Percentiles rank a stretch among this genome's conserved stretches.
Conservation (phyloP, 2,888 invertebrate species). For the Ectemnius lituratus region DNA sequence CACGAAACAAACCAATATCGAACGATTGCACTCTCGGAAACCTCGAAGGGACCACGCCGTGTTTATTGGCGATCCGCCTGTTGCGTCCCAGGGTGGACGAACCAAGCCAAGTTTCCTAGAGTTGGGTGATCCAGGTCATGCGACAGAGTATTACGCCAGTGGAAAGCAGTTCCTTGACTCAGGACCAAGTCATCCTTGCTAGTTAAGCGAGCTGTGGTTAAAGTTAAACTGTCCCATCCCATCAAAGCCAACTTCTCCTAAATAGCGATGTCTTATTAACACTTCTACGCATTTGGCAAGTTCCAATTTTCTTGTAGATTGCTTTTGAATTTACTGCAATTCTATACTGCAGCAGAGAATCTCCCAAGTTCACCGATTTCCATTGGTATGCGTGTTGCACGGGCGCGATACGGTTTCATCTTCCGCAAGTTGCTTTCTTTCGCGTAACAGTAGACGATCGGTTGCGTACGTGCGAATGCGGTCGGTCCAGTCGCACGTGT, state of each 20-base stretch:
- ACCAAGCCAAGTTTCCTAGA: neutral
- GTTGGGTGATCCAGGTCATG: constrained; percentile 15
- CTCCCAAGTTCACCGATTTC: too few relatives aligned
- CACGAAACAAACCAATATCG: constrained; percentile 13
- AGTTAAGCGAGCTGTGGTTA: too few relatives aligned
- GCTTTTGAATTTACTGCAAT: too few relatives aligned
- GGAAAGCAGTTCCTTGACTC: neutral
- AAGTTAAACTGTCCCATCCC: too few relatives aligned
- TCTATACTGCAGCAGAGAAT: too few relatives aligned
- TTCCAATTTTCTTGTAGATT: too few relatives aligned
- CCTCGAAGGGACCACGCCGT: neutral
- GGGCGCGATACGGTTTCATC: constrained; percentile 4
- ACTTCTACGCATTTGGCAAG: too few relatives aligned
- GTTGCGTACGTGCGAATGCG: constrained; percentile 13
- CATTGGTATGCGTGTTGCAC: too few relatives aligned
- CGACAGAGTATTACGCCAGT: too few relatives aligned
- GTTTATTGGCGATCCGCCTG: constrained; percentile 45
- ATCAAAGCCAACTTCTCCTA: too few relatives aligned
- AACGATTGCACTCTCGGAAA: neutral
- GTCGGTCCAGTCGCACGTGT: constrained; percentile 31
- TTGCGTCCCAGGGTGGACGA: constrained; percentile 25
- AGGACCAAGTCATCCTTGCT: neutral
- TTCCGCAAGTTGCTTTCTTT: constrained; percentile 22
- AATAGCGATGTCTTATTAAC: too few relatives aligned
- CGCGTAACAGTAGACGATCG: constrained; percentile 24